These are phyloP conservation scores for Lucifuga dentata DNA, from an alignment of 2,113 vertebrate species.

Conservation along the genomic window DNA sequence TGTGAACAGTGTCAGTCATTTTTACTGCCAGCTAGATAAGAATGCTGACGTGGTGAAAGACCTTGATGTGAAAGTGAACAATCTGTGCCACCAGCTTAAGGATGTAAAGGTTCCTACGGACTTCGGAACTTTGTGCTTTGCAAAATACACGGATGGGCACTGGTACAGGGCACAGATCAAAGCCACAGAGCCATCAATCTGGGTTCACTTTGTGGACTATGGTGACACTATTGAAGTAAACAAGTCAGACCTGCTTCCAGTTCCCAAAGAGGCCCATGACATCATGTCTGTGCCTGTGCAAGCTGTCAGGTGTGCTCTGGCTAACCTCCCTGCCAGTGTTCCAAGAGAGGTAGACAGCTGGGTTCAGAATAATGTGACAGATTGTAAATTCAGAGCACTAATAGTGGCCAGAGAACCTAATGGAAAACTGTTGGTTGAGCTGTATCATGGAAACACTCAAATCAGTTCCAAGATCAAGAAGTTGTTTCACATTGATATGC, in stretches of 20 bases:
- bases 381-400: slow-evolving; percentile 83
- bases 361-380: slow-evolving; percentile 85
- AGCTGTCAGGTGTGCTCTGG: slow-evolving; percentile 88
- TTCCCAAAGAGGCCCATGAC: slow-evolving; percentile 87
- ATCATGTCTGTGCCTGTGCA: slow-evolving; percentile 91
- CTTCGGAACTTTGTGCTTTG: slow-evolving; percentile 88
- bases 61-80: slow-evolving; percentile 77
- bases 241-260: slow-evolving; percentile 82
- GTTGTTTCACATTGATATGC: slow-evolving; percentile 70
- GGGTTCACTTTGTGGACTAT: slow-evolving; percentile 95
- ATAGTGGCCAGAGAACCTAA: slow-evolving; percentile 88
- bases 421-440: slow-evolving; percentile 89
- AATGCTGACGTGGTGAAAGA: slow-evolving; percentile 80
- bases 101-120: slow-evolving; percentile 58
- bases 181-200: slow-evolving; percentile 71
- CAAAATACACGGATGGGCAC: slow-evolving; percentile 87
- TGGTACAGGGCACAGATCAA: slow-evolving; percentile 91
- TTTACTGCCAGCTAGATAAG: slow-evolving; percentile 91
- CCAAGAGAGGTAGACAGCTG: slow-evolving; percentile 80
- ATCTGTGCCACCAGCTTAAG: slow-evolving; percentile 74
- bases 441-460: slow-evolving; percentile 86
- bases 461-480: slow-evolving; percentile 88
- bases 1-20: slow-evolving; percentile 82
- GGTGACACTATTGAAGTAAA: slow-evolving; percentile 86
- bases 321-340: slow-evolving; percentile 81